Evolutionary conservation across 2,888 invertebrate genomes (phyloP).

Genomic region (Eristalis pertinax): DNA sequence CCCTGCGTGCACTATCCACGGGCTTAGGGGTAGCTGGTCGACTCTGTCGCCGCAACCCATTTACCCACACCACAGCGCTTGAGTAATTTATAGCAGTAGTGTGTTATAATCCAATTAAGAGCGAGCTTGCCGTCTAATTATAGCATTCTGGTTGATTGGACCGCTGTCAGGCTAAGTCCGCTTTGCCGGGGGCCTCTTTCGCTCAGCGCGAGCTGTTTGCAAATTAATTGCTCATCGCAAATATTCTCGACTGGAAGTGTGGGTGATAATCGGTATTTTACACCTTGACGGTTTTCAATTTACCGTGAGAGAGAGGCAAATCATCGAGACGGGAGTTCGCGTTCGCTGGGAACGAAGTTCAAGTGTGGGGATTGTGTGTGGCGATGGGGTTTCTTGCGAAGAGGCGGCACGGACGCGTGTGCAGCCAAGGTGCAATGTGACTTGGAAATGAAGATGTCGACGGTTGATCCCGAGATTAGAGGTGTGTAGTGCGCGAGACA

Average conservation of each 20-base stretch:
- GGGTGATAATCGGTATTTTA: constrained; percentile 50
- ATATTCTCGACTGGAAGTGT: constrained; percentile 37
- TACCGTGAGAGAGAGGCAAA: neutral
- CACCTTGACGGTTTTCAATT: constrained; percentile 25
- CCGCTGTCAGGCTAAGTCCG: constrained; percentile 3
- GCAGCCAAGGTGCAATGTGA: neutral
- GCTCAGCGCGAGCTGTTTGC: constrained; percentile 23
- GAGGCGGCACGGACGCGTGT: too few species aligned
- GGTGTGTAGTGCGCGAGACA: neutral
- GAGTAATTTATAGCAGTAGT: constrained; percentile 10
- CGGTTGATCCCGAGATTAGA: neutral
- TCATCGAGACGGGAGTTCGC: neutral
- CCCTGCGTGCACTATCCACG: neutral
- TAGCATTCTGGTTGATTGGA: constrained; percentile 53
- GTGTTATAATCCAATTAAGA: constrained; percentile 62
- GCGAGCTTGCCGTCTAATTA: constrained; percentile 46
- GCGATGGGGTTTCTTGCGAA: neutral
- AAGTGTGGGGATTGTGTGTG: neutral
- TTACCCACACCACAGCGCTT: neutral
- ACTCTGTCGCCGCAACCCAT: neutral
- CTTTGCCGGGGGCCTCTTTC: neutral
- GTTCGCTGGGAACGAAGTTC: too few species aligned
- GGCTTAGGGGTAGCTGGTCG: neutral
- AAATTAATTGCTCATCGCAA: constrained; percentile 47
- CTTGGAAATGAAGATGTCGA: neutral